phyloP scores from a whole-genome alignment of 2,797 vertebrate species.

The Delichon dasypus region DNA sequence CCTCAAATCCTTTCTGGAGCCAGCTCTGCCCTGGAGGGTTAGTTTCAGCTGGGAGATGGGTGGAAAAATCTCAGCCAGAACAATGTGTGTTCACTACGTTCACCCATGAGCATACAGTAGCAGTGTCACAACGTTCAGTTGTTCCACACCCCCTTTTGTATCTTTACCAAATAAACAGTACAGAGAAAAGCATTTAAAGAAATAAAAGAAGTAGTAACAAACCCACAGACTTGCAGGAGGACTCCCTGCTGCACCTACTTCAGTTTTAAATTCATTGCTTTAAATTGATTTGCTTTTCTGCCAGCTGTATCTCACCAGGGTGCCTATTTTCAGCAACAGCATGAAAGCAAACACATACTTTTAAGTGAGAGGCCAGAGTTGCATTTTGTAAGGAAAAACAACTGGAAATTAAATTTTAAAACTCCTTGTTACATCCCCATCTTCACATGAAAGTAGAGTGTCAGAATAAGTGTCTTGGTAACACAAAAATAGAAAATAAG shows the following conservation, averaged over 20 bases:
- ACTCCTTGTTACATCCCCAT: neutral
- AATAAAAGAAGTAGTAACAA: neutral
- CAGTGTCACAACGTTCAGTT: neutral
- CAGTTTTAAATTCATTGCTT: neutral
- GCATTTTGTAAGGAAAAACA: neutral
- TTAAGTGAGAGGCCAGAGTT: neutral
- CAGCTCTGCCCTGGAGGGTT: neutral
- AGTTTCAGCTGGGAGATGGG: neutral
- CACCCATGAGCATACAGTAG: neutral
- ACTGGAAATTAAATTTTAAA: neutral
- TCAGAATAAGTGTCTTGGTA: neutral
- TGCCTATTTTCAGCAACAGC: neutral
- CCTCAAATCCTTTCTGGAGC: neutral
- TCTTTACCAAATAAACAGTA: neutral
- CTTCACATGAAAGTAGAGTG: neutral
- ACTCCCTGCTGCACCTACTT: neutral
- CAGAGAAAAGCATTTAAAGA: neutral
- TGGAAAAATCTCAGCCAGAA: neutral
- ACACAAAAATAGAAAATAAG: constrained; percentile 1
- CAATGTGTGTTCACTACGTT: neutral
- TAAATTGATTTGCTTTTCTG: neutral
- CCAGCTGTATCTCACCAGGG: neutral
- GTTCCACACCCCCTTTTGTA: neutral
- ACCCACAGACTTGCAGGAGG: neutral
- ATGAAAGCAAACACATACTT: neutral